These are phyloP conservation scores for Hofmannophila pseudospretella DNA, from an alignment of 2,888 invertebrate genomes.

Conservation along the genomic window DNA sequence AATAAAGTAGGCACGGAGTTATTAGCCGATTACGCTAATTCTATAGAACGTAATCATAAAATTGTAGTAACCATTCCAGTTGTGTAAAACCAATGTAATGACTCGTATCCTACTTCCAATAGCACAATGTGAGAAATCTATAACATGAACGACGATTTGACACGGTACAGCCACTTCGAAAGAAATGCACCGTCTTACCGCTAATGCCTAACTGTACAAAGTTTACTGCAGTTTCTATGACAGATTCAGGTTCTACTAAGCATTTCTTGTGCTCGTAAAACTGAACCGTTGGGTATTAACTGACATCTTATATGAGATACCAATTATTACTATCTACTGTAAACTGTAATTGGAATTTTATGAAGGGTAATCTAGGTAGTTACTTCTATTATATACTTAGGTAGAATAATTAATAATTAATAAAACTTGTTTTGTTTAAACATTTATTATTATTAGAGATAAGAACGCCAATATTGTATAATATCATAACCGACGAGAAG, in stretches of 20 bases:
- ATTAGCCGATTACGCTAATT: no score
- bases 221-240: background rate
- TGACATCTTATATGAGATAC: background rate
- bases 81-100: no score
- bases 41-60: no score
- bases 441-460: no score
- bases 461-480: no score
- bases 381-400: no score
- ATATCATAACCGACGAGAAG: no score
- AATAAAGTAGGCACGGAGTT: no score
- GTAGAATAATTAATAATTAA: no score
- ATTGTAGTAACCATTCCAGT: no score
- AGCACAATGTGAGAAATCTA: conserved; percentile 4
- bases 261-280: background rate
- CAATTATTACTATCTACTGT: background rate
- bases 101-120: conserved; percentile 6
- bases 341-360: background rate
- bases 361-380: no score
- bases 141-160: conserved; percentile 1
- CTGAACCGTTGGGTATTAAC: background rate
- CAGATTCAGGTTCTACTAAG: background rate
- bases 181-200: background rate
- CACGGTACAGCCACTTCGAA: background rate
- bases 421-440: no score
- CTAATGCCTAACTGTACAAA: background rate